Percentiles rank a stretch among this genome's conserved stretches.
Evolutionary conservation across 2,113 vertebrate genomes (phyloP).

Genomic region (Tragelaphus strepsiceros): DNA sequence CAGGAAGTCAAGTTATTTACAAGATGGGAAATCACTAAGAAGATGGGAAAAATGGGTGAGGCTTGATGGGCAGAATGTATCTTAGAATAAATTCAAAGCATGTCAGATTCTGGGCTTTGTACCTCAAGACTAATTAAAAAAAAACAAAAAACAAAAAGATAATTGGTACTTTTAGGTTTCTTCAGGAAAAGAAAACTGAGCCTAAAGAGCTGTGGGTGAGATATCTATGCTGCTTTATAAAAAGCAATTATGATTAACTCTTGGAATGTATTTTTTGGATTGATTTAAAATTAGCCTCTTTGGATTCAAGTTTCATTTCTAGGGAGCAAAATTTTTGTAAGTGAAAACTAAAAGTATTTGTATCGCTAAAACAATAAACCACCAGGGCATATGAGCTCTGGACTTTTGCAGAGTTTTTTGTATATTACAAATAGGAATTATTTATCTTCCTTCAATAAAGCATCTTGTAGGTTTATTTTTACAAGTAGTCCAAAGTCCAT

Average conservation of each 20-base stretch:
- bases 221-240: background rate
- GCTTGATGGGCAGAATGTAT: background rate
- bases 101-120: background rate
- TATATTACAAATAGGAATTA: background rate
- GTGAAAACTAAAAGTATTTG: background rate
- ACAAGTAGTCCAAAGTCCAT: background rate
- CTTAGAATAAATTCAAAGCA: background rate
- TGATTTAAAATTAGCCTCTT: background rate
- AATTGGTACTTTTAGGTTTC: background rate
- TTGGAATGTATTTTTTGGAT: background rate
- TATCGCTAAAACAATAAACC: background rate
- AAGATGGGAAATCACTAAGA: background rate
- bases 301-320: background rate
- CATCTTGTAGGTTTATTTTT: background rate
- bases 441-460: background rate
- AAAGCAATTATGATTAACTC: background rate
- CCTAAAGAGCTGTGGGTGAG: background rate
- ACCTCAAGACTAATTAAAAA: background rate
- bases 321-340: background rate
- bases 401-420: background rate
- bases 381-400: background rate
- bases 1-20: background rate
- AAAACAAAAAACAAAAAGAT: accelerated
- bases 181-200: background rate
- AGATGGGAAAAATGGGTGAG: background rate